Percentiles rank a stretch among this genome's conserved stretches.
Evolutionary conservation across 2,113 vertebrate genomes (phyloP).

Genomic region (Grantiella picta): DNA sequence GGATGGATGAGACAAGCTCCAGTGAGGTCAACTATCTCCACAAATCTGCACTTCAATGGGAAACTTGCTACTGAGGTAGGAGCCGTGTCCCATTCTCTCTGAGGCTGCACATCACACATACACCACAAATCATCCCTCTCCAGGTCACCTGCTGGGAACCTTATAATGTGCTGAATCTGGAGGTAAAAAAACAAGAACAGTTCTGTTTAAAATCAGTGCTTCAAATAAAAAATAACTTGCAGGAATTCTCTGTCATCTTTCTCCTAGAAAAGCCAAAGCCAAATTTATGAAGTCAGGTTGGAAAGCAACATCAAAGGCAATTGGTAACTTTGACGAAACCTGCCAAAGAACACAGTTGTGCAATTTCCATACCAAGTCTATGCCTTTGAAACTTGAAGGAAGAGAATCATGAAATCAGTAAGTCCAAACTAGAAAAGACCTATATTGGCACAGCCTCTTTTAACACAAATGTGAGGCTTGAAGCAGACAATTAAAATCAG

Average conservation of each 20-base stretch:
- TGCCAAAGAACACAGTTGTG: neutral
- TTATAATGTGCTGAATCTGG: neutral
- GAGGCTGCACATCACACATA: neutral
- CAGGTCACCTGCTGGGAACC: neutral
- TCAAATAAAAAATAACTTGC: neutral
- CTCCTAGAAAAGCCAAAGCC: neutral
- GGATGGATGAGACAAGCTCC: neutral
- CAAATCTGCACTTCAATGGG: neutral
- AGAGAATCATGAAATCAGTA: neutral
- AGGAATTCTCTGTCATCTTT: neutral
- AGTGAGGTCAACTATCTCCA: neutral
- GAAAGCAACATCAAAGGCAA: neutral
- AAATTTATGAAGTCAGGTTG: neutral
- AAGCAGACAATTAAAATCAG: neutral
- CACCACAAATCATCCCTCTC: fast-evolving
- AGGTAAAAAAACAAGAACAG: neutral
- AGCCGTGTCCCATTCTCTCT: neutral
- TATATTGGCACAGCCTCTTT: neutral
- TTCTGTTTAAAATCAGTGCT: neutral
- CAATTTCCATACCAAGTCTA: neutral
- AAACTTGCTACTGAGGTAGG: neutral
- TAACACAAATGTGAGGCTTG: neutral
- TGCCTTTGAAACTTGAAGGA: neutral
- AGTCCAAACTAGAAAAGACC: neutral
- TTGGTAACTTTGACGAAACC: neutral